These are phyloP conservation scores for Ursus arctos DNA, from an alignment of 2,113 vertebrate genomes.

Conservation along the genomic window DNA sequence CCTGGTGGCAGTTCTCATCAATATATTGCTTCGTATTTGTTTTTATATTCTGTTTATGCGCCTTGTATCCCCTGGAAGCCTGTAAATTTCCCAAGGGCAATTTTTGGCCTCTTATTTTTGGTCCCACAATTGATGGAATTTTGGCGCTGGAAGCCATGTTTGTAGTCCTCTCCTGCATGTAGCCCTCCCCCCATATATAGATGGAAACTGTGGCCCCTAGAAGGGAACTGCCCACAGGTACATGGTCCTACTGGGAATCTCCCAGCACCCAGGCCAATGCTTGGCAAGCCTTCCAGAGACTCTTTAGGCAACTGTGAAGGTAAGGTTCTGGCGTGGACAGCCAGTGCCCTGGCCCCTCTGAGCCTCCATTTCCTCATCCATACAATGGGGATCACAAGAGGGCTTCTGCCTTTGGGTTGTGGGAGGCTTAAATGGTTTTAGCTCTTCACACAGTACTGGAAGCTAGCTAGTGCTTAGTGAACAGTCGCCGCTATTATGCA, in stretches of 20 bases:
- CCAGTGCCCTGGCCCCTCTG: not conserved
- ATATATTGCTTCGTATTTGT: not conserved
- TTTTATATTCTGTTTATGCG: not conserved
- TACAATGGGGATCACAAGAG: not conserved
- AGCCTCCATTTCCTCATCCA: not conserved
- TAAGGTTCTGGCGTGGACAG: not conserved
- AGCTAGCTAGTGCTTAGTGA: not conserved
- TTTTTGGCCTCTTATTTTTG: not conserved
- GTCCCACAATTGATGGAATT: not conserved
- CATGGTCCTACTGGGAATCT: not conserved
- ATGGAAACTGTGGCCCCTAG: not conserved
- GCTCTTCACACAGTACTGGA: not conserved
- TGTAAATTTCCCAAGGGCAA: not conserved
- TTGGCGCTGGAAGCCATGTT: not conserved
- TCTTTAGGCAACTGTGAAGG: not conserved
- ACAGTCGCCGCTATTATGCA: not conserved
- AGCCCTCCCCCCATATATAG: accelerated
- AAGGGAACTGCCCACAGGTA: not conserved
- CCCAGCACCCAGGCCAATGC: not conserved
- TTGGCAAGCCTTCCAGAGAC: not conserved
- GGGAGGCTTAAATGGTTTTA: not conserved
- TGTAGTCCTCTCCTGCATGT: not conserved
- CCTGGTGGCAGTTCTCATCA: not conserved
- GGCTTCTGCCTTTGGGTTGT: not conserved
- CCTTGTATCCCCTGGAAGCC: not conserved